Evolutionary conservation across 2,797 vertebrate genomes (phyloP).

Genomic region (Sorex maritimensis): DNA sequence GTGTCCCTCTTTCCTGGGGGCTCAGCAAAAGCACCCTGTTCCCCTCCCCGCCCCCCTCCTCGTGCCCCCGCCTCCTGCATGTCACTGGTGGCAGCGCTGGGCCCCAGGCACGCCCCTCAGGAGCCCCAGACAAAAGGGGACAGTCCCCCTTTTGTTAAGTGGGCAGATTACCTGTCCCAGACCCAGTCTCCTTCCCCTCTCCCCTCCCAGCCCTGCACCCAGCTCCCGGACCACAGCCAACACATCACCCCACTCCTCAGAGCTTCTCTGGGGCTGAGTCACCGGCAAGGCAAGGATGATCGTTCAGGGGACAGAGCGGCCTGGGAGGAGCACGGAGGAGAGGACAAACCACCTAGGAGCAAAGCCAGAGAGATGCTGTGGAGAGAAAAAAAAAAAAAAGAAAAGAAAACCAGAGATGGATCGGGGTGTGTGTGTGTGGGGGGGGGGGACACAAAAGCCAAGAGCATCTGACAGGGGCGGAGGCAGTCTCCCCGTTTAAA

Average conservation of each 20-base stretch:
- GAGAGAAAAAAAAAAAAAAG: not conserved
- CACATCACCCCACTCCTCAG: constrained; percentile 14
- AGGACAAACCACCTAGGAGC: not conserved
- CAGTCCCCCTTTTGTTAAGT: constrained; percentile 83
- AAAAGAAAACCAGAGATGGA: not conserved
- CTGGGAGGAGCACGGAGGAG: not conserved
- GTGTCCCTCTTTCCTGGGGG: not conserved
- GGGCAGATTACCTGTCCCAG: constrained; percentile 81
- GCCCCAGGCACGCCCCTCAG: constrained; percentile 75
- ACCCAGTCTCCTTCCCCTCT: constrained; percentile 60
- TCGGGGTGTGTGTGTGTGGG: no score
- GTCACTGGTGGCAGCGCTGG: constrained; percentile 40
- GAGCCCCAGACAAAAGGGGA: constrained; percentile 83
- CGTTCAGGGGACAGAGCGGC: not conserved
- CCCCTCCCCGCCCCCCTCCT: not conserved
- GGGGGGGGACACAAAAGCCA: not conserved
- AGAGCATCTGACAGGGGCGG: not conserved
- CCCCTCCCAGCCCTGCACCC: not conserved
- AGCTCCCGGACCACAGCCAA: constrained; percentile 17
- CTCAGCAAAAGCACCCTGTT: not conserved
- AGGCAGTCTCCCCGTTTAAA: constrained; percentile 23
- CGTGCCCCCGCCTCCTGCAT: constrained; percentile 15
- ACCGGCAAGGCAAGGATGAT: constrained; percentile 23
- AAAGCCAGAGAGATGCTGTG: no score
- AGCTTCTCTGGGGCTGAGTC: constrained; percentile 47